phyloP scores from a whole-genome alignment of 2,888 invertebrate genomes.

The Ectemnius cavifrons region DNA sequence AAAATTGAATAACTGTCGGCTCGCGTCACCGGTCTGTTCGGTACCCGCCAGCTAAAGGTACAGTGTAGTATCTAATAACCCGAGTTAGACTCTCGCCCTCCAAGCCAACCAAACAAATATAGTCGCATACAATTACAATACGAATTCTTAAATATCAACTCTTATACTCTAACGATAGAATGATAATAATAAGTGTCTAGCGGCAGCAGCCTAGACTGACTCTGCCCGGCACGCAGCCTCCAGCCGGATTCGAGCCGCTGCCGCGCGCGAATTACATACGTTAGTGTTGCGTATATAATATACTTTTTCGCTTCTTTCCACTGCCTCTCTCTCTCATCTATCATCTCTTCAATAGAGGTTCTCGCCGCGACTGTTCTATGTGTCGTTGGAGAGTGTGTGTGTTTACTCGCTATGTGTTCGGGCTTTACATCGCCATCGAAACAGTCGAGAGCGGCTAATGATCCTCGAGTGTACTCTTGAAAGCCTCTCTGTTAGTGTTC shows the following conservation, averaged over 20 bases:
- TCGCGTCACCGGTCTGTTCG: slow-evolving; percentile 7
- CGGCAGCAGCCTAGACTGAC: slow-evolving; percentile 42
- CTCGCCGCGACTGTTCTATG: slow-evolving; percentile 1
- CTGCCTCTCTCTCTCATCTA: background rate
- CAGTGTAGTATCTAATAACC: slow-evolving; percentile 78
- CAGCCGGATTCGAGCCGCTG: slow-evolving; percentile 20
- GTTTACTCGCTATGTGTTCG: background rate
- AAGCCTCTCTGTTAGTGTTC: slow-evolving; percentile 1
- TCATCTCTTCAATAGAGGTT: background rate
- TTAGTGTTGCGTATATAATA: slow-evolving; percentile 18
- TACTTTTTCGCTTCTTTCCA: slow-evolving; percentile 8
- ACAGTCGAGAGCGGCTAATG: slow-evolving; percentile 1
- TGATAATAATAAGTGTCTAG: slow-evolving; percentile 68
- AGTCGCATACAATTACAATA: slow-evolving; percentile 77
- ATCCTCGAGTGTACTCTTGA: slow-evolving; percentile 12
- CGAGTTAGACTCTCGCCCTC: slow-evolving; percentile 78
- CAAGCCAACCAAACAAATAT: slow-evolving; percentile 78
- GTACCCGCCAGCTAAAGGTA: slow-evolving; percentile 76
- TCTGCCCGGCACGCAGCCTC: slow-evolving; percentile 18
- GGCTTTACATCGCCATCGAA: slow-evolving; percentile 11
- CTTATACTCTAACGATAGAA: slow-evolving; percentile 76
- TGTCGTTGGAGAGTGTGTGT: slow-evolving; percentile 5
- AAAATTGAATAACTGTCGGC: slow-evolving; percentile 6
- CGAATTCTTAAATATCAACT: slow-evolving; percentile 78
- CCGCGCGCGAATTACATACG: slow-evolving; percentile 11